Evolutionary conservation across 30 jellyfish, hydroid and myxozoan species (phyloP), one percentile per base, ranked within the genome.

Genomic region (Turritopsis dohrnii): DNA sequence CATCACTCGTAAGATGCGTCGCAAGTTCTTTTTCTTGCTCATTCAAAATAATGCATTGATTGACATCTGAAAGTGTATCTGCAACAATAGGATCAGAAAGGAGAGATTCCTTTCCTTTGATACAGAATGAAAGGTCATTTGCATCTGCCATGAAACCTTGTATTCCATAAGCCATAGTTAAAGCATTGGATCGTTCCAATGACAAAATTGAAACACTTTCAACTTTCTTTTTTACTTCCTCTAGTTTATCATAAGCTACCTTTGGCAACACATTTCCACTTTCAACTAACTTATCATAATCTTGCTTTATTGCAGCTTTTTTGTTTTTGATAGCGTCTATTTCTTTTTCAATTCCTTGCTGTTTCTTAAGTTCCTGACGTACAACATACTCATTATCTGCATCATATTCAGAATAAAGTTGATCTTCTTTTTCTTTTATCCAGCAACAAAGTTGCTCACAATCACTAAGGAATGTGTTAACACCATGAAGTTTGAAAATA

Each of bases 101-200:
- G 65, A 20, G 8, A 81, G 25, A 23, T 21, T 8, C 27, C 17
- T 23, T 28, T 24, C 17, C 74, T 28, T 22, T 18, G 29, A 79
- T 86, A 19, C 31, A n/a, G 77, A 27, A n/a, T 60, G 84, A 88
- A 54, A 84, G 72, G 27, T 89, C 96, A 53, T 84, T 74, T 60
- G 71, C 81, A 79, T 89, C 96, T 1, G 90, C 89, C 29, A 79
- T 21, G 65, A 89, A 84, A 21, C 93, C 96, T 80, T 79, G 93
- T 65, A 71, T 66, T 7, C 96, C 96, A 84, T 89, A 89, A 4
- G 96, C 96, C 9, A 79, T 69, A 69, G 28, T 69, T 27, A 69
- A 27, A n/a, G 22, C 30, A 23, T 69, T 27, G 16, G 22, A 69
- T n/a, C 17, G 28, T 69, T 69, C 1, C 16, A 9, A n/a, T 69